Evolutionary conservation across 2,888 invertebrate genomes (phyloP), one percentile per base, ranked within the genome.

Genomic region (Platycheirus albimanus): DNA sequence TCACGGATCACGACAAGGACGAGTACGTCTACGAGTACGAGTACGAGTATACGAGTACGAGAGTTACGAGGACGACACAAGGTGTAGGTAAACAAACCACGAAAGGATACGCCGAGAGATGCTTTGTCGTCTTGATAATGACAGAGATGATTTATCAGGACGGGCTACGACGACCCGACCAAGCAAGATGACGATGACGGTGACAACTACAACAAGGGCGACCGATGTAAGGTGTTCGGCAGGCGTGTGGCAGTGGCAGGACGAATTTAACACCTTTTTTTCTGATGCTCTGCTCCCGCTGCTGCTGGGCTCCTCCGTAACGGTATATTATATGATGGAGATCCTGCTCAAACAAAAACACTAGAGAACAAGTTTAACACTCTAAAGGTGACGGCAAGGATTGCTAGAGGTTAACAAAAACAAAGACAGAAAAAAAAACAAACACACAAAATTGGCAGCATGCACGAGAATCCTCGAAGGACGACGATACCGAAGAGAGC

Each of bases 11-110:
- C 49, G 64, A 43, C 77, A 61, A 61, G 61, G 61, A 61, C 61
- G 61, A 61, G 17, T 28, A 19, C 20, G 19, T 4, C n/a, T n/a
- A 17, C 43, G 7, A 43, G 43, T 8, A 58, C 28, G 43, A 52
- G 5, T 3, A 11, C 10, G 10, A 17, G 38, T 43, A 76, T 70
- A 51, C n/a, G n/a, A n/a, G n/a, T n/a, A 61, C 43, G 69, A 66
- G n/a, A n/a, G n/a, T n/a, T n/a, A n/a, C n/a, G n/a, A n/a, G n/a
- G n/a, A n/a, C n/a, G n/a, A n/a, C n/a, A n/a, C n/a, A n/a, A n/a
- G n/a, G n/a, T n/a, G n/a, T n/a, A n/a, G n/a, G 77, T 77, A 81
- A 81, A 81, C 81, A 81, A 76, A 63, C 81, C 76, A 67, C 81
- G 45, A 63, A 81, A 71, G 77, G 77, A 71, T 69, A 70, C 58